Base-by-base conservation (phyloP, 2,797 vertebrate species). In the Rhinoraja longicauda region DNA sequence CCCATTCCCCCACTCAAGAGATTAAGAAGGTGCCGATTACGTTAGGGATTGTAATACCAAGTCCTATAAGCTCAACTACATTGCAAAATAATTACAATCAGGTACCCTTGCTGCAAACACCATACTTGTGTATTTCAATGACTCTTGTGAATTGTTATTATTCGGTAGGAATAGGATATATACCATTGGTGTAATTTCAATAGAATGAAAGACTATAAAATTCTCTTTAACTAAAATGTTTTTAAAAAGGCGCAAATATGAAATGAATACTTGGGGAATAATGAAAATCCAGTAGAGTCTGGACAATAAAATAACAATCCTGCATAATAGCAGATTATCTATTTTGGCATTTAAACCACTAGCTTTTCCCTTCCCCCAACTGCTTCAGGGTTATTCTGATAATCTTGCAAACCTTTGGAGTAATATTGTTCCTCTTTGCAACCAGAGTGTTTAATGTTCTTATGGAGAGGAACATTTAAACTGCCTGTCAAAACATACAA, bases 291-390 rank as follows among this genome's bases (percentile, higher is more conserved):
- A 26, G 26, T 92, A 7, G 39, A 57, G 67, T 53, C 39, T 36
- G 53, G 90, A 92, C 70, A 92, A 92, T 57, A n/a, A 92, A 92
- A 92, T 57, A 53, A 75, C 39, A 75, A 75, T 75, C 39, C 70
- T 72, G 57, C 6, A 75, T 92, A 45, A 75, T 57, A 45, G 45
- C 39, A 92, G 90, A 92, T 75, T 92, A 92, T 75, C 70, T 92
- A 73, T 53, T 92, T 92, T 73, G 90, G 90, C 90, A 53, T 75
- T 92, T 92, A 39, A 73, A 75, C 24, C 45, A 12, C 70, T 53
- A 9, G 21, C 13, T 92, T 75, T 92, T 36, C 39, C 81, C 70
- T 45, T 57, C 12, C 72, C 62, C 36, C 90, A 53, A 73, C 21
- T 57, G 90, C 70, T 26, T 92, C 73, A 29, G 39, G 70, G 70